Percentiles rank a stretch among this genome's conserved stretches.
phyloP scores from a whole-genome alignment of 2,888 invertebrate genomes.

The Macaria notata region DNA sequence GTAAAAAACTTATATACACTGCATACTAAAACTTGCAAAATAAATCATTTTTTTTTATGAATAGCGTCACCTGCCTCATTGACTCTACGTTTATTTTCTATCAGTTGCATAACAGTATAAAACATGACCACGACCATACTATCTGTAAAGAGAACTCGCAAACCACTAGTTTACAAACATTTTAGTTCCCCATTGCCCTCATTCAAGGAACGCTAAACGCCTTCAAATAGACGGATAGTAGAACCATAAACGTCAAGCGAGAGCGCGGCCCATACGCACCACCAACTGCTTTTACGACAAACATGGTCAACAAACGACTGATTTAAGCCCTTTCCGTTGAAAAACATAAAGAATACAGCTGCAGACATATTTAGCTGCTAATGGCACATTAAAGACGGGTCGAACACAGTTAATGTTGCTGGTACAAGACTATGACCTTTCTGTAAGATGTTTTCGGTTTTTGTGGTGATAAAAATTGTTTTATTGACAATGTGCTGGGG shows the following conservation, averaged over 20 bases:
- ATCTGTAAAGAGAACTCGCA: neutral
- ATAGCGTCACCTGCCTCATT: too few relatives aligned
- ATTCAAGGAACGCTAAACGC: constrained; percentile 27
- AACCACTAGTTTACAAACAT: constrained; percentile 3
- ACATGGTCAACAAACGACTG: constrained; percentile 66
- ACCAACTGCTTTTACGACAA: constrained; percentile 69
- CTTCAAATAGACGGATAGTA: constrained; percentile 49
- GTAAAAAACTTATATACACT: too few relatives aligned
- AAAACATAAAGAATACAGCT: constrained; percentile 68
- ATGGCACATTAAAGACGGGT: constrained; percentile 43
- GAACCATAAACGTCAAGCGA: constrained; percentile 57
- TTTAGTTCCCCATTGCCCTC: constrained; percentile 17
- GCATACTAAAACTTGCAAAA: too few relatives aligned
- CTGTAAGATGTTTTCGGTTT: constrained; percentile 20
- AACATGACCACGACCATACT: neutral
- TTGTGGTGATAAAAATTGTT: constrained; percentile 13
- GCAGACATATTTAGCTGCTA: constrained; percentile 66
- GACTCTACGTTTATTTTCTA: too few relatives aligned
- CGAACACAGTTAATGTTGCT: constrained; percentile 26
- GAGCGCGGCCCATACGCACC: constrained; percentile 59
- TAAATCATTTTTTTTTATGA: too few relatives aligned
- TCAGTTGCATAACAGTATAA: neutral
- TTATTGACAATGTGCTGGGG: constrained; percentile 1
- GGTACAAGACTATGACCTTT: neutral
- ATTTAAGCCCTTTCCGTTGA: constrained; percentile 66